Evolutionary conservation across 2,888 invertebrate species (phyloP).

Genomic region (Apamea monoglypha): DNA sequence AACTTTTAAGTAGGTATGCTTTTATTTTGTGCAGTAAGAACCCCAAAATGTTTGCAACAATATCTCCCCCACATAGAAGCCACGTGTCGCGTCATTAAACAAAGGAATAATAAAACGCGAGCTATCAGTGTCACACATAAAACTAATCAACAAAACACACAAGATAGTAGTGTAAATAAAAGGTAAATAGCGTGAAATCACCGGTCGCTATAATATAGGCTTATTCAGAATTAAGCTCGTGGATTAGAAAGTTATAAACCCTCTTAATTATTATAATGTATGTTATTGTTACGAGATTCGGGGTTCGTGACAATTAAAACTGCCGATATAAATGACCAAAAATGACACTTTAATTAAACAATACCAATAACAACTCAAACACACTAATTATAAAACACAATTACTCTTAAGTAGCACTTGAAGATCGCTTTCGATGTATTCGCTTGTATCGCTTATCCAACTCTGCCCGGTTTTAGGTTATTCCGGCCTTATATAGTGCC

Average conservation of each 20-base stretch:
- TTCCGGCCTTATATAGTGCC: too few relatives aligned
- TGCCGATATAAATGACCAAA: too few relatives aligned
- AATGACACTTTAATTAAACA: too few relatives aligned
- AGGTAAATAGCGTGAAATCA: constrained; percentile 40
- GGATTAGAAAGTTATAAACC: constrained; percentile 21
- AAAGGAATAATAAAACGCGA: constrained; percentile 18
- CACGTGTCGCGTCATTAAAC: constrained; percentile 17
- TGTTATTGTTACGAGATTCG: too few relatives aligned
- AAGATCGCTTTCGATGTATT: too few relatives aligned
- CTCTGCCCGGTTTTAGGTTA: too few relatives aligned
- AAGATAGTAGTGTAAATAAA: constrained; percentile 43
- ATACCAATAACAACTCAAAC: too few relatives aligned
- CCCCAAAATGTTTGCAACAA: too few relatives aligned
- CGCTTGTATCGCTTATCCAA: too few relatives aligned
- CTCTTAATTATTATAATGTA: constrained; percentile 26
- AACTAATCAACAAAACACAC: constrained; percentile 58
- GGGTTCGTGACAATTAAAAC: too few relatives aligned
- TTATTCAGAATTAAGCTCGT: constrained; percentile 33
- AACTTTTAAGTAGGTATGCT: not conserved
- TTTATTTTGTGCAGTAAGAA: not conserved
- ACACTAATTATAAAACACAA: too few relatives aligned
- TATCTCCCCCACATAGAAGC: not conserved
- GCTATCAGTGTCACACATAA: constrained; percentile 46
- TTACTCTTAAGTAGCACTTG: too few relatives aligned
- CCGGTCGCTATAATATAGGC: not conserved